Evolutionary conservation across 1,140 invertebrate species (phyloP), one percentile per base, ranked within the genome.

Genomic region (Musca vetustissima): DNA sequence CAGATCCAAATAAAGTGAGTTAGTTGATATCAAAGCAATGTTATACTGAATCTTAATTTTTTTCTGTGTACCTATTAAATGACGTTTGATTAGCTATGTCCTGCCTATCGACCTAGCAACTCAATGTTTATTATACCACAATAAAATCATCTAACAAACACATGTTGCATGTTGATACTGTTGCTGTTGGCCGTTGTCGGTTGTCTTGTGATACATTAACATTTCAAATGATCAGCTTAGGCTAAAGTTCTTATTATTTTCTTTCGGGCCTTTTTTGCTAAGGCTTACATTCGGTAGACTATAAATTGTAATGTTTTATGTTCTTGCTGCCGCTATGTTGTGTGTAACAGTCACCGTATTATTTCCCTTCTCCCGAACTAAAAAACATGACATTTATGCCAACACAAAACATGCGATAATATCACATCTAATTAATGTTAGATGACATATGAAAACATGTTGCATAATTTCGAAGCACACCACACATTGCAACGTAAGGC

Each of bases 161-260:
- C 17, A 61, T 61, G 57, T 61, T 61, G 57, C 28, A 61, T 61
- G 57, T 61, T 61, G 36, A 28, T 25, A 24, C 47, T 71, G 73
- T 74, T 70, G 65, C 71, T 70, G 61, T 68, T 9, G 64, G 50
- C 66, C 72, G 72, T 72, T 70, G 61, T 68, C 9, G 64, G 50
- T 68, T 73, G 72, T 70, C 71, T 75, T 73, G 72, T 73, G 72
- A 74, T 73, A 74, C 76, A 36, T 67, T 53, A 52, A 66, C 4
- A 61, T 61, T 61, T 61, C 28, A 61, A 61, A 61, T 61, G 57
- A 61, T 61, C 57, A 61, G 19, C 19, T 43, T 43, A 43, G 13
- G 36, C 13, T 32, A 43, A 24, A 25, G 28, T 61, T 14, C 19
- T 11, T 43, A 43, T 8, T 43, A 8, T n/a, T 6, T 59, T 59